A percentile compares a stretch with the other conserved stretches of the same genome.
Evolutionary conservation across 2,797 vertebrate species (phyloP).

Genomic region (Sebastes vulpes): DNA sequence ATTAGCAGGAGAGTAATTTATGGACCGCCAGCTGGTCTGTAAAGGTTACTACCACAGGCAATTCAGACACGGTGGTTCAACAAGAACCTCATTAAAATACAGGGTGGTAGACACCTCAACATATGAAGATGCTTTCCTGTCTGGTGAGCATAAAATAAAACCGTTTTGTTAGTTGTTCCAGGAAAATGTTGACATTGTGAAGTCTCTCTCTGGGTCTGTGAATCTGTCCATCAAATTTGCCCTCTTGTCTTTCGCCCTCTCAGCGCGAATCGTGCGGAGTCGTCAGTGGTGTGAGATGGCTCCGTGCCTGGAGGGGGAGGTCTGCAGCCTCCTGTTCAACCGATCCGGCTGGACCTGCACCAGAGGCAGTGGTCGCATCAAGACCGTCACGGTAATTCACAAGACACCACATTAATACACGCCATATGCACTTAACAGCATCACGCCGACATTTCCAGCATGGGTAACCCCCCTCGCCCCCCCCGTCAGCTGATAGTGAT

Average conservation of each 20-base stretch:
- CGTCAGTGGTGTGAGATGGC: slow-evolving; percentile 92
- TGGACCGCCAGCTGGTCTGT: slow-evolving; percentile 68
- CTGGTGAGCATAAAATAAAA: slow-evolving; percentile 22
- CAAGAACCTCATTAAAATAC: slow-evolving; percentile 61
- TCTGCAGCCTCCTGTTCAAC: slow-evolving; percentile 90
- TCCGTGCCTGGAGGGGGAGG: slow-evolving; percentile 89
- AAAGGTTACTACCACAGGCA: slow-evolving; percentile 77
- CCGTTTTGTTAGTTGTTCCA: slow-evolving; percentile 4
- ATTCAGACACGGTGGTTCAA: slow-evolving; percentile 60
- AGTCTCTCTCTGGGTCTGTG: slow-evolving; percentile 5
- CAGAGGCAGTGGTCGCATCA: slow-evolving; percentile 89
- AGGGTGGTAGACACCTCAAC: slow-evolving; percentile 44
- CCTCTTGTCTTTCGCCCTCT: slow-evolving; percentile 26
- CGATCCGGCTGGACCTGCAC: slow-evolving; percentile 91
- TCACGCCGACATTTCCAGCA: slow-evolving; percentile 3
- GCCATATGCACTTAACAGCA: slow-evolving; percentile 44
- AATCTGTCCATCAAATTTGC: slow-evolving; percentile 22
- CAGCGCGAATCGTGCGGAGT: slow-evolving; percentile 88
- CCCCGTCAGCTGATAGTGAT: not conserved
- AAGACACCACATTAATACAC: slow-evolving; percentile 44
- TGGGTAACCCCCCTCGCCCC: not conserved
- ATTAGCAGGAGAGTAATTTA: slow-evolving; percentile 61
- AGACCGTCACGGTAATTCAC: slow-evolving; percentile 89
- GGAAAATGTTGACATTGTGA: slow-evolving; percentile 32
- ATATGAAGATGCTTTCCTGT: slow-evolving; percentile 27